These are phyloP conservation scores for Acrossocheilus fasciatus DNA, from an alignment of 2,797 vertebrate species.

Conservation along the genomic window DNA sequence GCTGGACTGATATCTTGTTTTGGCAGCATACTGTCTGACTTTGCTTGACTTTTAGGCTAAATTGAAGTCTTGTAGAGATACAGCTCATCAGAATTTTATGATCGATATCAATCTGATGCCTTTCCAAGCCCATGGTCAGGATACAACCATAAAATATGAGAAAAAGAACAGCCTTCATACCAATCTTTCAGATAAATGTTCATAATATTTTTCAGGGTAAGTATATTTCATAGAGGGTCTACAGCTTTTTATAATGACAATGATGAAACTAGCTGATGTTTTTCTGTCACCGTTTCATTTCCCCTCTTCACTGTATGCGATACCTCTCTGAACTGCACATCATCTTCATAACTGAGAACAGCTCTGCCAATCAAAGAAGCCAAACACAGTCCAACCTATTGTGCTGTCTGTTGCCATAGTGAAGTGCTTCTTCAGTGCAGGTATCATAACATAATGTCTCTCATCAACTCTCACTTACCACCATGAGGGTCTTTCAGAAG, in stretches of 20 bases:
- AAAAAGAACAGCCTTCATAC: background rate
- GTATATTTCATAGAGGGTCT: background rate
- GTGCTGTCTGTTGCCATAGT: constrained; percentile 37
- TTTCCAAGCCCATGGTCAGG: constrained; percentile 10
- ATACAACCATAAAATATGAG: constrained; percentile 13
- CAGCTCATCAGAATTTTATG: constrained; percentile 6
- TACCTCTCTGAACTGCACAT: background rate
- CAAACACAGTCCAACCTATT: constrained; percentile 42
- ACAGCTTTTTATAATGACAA: background rate
- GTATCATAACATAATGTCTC: constrained; percentile 31
- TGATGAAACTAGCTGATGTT: constrained; percentile 3
- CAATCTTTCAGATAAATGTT: background rate
- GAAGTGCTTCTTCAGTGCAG: constrained; percentile 43
- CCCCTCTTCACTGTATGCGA: background rate
- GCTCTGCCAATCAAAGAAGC: constrained; percentile 29
- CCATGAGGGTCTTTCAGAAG: constrained; percentile 33
- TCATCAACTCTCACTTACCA: constrained; percentile 46
- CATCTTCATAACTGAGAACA: constrained; percentile 10
- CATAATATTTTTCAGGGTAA: background rate
- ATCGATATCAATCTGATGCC: constrained; percentile 8
- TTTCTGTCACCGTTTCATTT: background rate
- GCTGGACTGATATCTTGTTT: constrained; percentile 37
- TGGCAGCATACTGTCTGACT: constrained; percentile 34
- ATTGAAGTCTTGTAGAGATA: constrained; percentile 26
- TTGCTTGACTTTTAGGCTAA: constrained; percentile 38